Conservation (phyloP, 2,888 invertebrate species). For the Cepaea hortensis region DNA sequence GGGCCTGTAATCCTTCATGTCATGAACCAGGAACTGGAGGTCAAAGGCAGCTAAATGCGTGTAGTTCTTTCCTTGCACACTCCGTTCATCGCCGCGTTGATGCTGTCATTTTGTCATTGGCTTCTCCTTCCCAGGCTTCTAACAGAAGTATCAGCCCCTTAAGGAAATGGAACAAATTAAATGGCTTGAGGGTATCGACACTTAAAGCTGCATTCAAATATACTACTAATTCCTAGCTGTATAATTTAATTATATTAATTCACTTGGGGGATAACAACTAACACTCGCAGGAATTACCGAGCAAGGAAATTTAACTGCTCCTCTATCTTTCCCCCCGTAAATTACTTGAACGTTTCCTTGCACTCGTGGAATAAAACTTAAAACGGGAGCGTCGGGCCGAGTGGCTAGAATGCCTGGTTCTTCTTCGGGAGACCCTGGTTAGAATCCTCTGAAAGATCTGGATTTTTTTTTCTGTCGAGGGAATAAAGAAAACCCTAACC, state of each 20-base stretch:
- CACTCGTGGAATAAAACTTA: no score
- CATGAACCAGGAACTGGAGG: conserved; percentile 32
- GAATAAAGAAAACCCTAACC: no score
- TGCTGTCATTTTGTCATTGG: conserved; percentile 43
- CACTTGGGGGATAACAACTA: background rate
- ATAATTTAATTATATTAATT: conserved; percentile 11
- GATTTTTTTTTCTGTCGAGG: no score
- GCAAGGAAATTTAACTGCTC: no score
- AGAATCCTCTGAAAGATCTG: no score
- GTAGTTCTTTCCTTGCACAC: background rate
- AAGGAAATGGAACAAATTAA: conserved; percentile 32
- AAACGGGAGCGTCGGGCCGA: no score
- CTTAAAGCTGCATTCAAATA: background rate
- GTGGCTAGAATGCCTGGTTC: no score
- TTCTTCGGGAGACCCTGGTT: no score
- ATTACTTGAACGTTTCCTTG: no score
- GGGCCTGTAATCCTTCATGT: conserved; percentile 1
- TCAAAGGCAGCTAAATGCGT: conserved; percentile 22
- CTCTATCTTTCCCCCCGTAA: no score
- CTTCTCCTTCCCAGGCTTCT: background rate
- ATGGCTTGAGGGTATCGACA: background rate
- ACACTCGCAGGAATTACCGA: no score
- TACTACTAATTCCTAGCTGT: background rate
- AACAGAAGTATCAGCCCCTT: conserved; percentile 11
- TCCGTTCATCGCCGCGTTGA: background rate